Evolutionary conservation across 2,888 invertebrate genomes (phyloP).

Genomic region (Eudasyphora cyanicolor): DNA sequence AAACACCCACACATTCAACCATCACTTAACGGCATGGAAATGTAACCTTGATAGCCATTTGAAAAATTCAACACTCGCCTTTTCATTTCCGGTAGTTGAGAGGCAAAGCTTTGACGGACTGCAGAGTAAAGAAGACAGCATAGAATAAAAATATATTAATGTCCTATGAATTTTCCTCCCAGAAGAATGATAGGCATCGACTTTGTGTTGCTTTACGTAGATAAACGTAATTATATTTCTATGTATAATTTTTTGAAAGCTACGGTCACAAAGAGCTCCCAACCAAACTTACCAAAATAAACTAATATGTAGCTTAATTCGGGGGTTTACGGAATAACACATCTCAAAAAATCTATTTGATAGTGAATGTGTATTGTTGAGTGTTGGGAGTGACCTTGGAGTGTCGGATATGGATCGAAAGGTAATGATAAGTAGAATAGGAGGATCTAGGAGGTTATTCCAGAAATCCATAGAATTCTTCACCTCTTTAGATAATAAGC

Average conservation of each 20-base stretch:
- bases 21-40: neutral
- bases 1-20: constrained; percentile 1
- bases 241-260: neutral
- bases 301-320: no score
- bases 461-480: no score
- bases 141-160: constrained; percentile 28
- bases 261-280: neutral
- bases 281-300: no score
- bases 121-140: constrained; percentile 34
- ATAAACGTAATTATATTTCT: no score
- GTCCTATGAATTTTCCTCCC: neutral
- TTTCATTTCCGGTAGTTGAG: constrained; percentile 55
- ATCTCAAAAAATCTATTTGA: no score
- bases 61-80: constrained; percentile 48
- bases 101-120: constrained; percentile 49
- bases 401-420: no score
- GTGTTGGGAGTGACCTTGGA: no score
- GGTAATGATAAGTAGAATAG: no score
- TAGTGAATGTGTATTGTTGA: no score
- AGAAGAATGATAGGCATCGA: neutral
- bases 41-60: constrained; percentile 31
- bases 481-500: no score
- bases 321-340: no score
- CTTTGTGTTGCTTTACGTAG: neutral
- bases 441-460: no score